Evolutionary conservation across 2,113 vertebrate species (phyloP), one percentile per base, ranked within the genome.

Genomic region (Camelus bactrianus): DNA sequence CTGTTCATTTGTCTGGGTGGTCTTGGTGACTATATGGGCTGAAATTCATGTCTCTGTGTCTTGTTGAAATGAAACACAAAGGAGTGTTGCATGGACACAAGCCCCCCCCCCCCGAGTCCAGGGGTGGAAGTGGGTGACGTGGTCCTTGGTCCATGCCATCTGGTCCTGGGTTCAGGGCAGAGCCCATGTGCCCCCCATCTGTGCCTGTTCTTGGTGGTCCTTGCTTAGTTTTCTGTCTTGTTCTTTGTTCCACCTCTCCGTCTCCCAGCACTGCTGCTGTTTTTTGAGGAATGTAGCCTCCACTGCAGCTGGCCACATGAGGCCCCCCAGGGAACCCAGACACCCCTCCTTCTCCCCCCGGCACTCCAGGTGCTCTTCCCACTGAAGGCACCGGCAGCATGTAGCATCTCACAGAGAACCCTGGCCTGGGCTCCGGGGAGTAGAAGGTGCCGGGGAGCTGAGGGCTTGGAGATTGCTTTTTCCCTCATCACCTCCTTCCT

Each of bases 241-340:
- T 96, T 84, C 92, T 93, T 81, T 82, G 95, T 97, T 24, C 80
- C 58, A 38, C 64, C 69, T 65, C 88, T 89, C 91, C 92, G 89
- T 97, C 97, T 62, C 91, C 97, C 95, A 96, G 98, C 97, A 94
- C 97, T 96, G 56, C 93, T 96, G 93, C 88, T 97, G 60, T 98
- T 86, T 96, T 91, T 80, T 93, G 75, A 98, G 98, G 98, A 99
- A 99, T 98, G 98, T 99, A 98, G 99, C 98, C 97, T 97, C 98
- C 98, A 84, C 98, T 98, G 98, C 98, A 98, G 98, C 97, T 95
- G 95, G 98, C 97, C 98, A 95, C 88, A 93, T 69, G 96, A 84
- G 82, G 79, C 75, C 79, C 95, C 35, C 70, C 65, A 69, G 86
- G 93, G 93, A 62, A 30, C 42, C 48, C 28, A 13, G 28, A 35